phyloP scores from a whole-genome alignment of 2,113 vertebrate genomes.

The Chaetura pelagica region DNA sequence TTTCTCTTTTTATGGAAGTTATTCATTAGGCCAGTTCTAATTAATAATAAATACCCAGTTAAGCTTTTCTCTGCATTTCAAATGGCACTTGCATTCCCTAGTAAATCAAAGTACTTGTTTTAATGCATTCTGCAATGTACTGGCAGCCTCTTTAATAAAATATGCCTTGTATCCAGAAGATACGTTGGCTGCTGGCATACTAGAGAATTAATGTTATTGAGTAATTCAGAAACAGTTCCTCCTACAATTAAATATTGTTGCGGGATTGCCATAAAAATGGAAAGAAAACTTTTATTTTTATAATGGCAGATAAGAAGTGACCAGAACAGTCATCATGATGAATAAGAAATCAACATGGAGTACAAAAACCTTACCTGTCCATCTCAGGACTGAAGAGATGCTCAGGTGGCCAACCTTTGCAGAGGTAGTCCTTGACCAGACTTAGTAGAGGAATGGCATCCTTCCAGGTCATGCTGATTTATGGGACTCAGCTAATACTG shows the following conservation, averaged over 20 bases:
- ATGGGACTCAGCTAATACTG: neutral
- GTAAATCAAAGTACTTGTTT: neutral
- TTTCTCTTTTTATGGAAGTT: conserved; percentile 14
- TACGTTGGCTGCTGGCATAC: neutral
- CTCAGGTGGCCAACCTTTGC: neutral
- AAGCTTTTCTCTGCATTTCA: conserved; percentile 10
- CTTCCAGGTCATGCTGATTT: neutral
- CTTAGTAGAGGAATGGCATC: neutral
- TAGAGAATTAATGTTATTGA: neutral
- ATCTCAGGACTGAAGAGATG: neutral
- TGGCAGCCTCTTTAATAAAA: neutral
- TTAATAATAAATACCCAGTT: conserved; percentile 35
- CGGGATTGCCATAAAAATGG: neutral
- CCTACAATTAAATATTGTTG: neutral
- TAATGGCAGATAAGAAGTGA: neutral
- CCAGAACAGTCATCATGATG: neutral
- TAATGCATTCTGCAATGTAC: neutral
- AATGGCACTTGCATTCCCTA: neutral
- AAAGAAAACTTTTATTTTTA: neutral
- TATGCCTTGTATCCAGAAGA: neutral
- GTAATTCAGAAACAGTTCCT: neutral
- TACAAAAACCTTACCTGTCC: neutral
- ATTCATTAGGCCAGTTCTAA: conserved; percentile 41
- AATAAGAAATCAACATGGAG: neutral
- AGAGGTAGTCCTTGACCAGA: neutral